phyloP scores from a whole-genome alignment of 2,888 invertebrate species.

The Torymus auratus region DNA sequence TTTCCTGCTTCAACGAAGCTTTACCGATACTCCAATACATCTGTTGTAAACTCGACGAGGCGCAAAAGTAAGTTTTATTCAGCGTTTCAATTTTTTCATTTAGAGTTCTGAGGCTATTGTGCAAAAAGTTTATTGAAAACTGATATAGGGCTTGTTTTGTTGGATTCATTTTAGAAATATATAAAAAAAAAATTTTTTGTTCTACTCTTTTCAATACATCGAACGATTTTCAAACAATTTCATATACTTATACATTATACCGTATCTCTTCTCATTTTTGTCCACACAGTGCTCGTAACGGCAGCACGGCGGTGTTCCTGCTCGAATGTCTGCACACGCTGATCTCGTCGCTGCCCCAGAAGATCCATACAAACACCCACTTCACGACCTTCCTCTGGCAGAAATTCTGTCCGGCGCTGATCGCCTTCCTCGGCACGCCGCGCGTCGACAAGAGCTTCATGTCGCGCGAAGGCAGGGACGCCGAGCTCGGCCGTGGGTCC shows the following conservation, averaged over 20 bases:
- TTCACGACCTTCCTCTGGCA: constrained; percentile 95
- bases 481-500: constrained; percentile 82
- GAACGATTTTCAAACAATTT: too few relatives aligned
- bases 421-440: constrained; percentile 92
- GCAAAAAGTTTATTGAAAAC: too few relatives aligned
- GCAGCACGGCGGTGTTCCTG: constrained; percentile 85
- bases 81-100: too few relatives aligned
- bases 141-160: too few relatives aligned
- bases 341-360: constrained; percentile 88
- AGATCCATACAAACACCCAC: constrained; percentile 89
- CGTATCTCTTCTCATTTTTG: not conserved
- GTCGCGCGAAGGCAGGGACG: constrained; percentile 80
- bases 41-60: constrained; percentile 89
- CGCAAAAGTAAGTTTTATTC: constrained; percentile 81
- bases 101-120: too few relatives aligned
- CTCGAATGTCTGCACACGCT: constrained; percentile 92
- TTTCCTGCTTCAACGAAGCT: constrained; percentile 92
- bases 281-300: constrained; percentile 76
- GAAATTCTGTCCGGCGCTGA: constrained; percentile 92
- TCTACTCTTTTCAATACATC: too few relatives aligned
- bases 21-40: constrained; percentile 93
- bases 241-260: too few relatives aligned
- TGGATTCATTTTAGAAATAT: too few relatives aligned
- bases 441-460: constrained; percentile 88
- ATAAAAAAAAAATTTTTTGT: not conserved